Conservation (phyloP, 2,888 invertebrate species). For the Callimorpha dominula region DNA sequence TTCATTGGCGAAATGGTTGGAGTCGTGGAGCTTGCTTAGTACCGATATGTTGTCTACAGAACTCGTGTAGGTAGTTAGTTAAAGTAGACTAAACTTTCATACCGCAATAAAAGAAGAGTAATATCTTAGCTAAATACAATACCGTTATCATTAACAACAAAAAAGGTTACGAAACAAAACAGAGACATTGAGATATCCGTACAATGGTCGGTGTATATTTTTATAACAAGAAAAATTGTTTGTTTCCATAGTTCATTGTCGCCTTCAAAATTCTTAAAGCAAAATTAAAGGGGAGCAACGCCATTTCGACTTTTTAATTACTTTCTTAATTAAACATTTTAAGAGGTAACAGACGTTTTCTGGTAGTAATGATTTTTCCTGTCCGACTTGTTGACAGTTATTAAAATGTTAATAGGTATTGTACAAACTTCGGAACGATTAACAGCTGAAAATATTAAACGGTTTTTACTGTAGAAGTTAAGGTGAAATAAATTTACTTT, state of each 20-base stretch:
- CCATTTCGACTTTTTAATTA: slow-evolving; percentile 64
- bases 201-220: slow-evolving; percentile 37
- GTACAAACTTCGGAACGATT: background rate
- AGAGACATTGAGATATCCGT: background rate
- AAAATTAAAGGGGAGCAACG: slow-evolving; percentile 57
- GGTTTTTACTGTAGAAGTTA: slow-evolving; percentile 11
- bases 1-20: too few species aligned
- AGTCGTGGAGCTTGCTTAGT: too few species aligned
- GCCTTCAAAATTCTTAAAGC: slow-evolving; percentile 44
- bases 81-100: too few species aligned
- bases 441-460: background rate
- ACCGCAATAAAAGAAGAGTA: too few species aligned
- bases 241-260: slow-evolving; percentile 52
- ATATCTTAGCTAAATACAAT: background rate
- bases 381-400: slow-evolving; percentile 19
- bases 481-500: background rate
- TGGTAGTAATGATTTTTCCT: slow-evolving; percentile 33
- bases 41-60: too few species aligned
- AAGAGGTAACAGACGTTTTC: slow-evolving; percentile 54
- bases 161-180: background rate
- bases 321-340: slow-evolving; percentile 65
- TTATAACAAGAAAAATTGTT: slow-evolving; percentile 50
- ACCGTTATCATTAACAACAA: background rate
- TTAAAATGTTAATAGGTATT: slow-evolving; percentile 2
- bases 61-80: too few species aligned